Conservation (phyloP, 2,888 invertebrate species). For the Tholera decimalis region DNA sequence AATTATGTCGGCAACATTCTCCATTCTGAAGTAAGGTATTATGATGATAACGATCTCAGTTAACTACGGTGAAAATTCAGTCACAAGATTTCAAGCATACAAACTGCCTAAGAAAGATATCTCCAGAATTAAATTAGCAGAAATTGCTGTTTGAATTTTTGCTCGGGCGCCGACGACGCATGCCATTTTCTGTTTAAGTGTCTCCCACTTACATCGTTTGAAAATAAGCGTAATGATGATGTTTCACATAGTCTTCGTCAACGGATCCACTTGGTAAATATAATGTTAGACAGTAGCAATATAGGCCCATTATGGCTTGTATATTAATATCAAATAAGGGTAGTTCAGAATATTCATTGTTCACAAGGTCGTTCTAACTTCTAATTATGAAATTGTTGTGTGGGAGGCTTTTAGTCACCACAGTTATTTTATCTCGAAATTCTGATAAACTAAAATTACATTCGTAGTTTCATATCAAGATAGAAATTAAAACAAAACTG, state of each 20-base stretch:
- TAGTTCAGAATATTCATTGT: constrained; percentile 4
- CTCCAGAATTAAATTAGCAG: too few species aligned
- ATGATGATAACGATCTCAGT: constrained; percentile 53
- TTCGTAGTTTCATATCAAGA: not conserved
- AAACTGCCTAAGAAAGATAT: constrained; percentile 50
- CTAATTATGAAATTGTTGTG: constrained; percentile 14
- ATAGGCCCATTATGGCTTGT: too few species aligned
- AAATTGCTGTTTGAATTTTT: constrained; percentile 56
- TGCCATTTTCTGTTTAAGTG: constrained; percentile 35
- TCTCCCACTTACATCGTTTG: constrained; percentile 23
- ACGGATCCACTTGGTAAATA: constrained; percentile 20
- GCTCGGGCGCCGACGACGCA: constrained; percentile 36
- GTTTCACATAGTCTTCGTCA: constrained; percentile 26
- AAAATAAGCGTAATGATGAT: constrained; percentile 25
- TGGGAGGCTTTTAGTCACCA: not conserved
- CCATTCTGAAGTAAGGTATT: constrained; percentile 54
- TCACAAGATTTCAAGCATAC: constrained; percentile 57
- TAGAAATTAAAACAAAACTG: not conserved
- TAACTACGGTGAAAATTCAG: constrained; percentile 54
- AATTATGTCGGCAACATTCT: too few species aligned
- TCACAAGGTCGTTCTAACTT: not conserved
- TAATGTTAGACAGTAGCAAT: constrained; percentile 8
- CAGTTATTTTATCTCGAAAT: too few species aligned
- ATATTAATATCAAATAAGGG: constrained; percentile 19
- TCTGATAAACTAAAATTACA: not conserved